Evolutionary conservation across 2,797 vertebrate species (phyloP), one percentile per base, ranked within the genome.

Genomic region (Varecia variegata): DNA sequence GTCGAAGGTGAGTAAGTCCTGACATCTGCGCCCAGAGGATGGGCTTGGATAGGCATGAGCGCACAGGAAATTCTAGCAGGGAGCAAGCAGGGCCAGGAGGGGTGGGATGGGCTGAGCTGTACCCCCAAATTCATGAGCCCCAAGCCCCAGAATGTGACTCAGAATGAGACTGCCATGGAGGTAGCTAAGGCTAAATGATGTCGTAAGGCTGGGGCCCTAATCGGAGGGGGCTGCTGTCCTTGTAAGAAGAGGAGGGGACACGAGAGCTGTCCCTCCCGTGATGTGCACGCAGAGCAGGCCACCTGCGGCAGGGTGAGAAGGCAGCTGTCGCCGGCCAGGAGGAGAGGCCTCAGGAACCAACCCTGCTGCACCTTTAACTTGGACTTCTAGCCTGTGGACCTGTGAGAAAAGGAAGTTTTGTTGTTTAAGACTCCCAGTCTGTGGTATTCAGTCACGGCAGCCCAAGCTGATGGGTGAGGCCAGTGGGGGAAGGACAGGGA

Each of bases 31-130:
- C 50, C 18, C 70, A 1, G 14, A 56, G 50, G 38, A 9, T 7
- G 47, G 32, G 11, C 21, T 6, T 14, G 15, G 35, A 7, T 8
- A 0, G 0, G 18, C 1, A 0, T 0, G 56, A 12, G 18, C 35
- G 6, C 8, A 0, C 1, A 18, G 7, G n/a, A 20, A 14, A 14
- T 13, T 52, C 45, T 0, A 9, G 54, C 35, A 13, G 14, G 23
- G 20, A 50, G 27, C 52, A 10, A 1, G 12, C 32, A 14, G 4
- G 6, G 30, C 12, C 58, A 8, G 71, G 17, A 38, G 23, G 6
- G 27, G 35, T 27, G 45, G 5, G 58, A 38, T 8, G 25, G 15
- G 38, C 58, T 65, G 35, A 17, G 27, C 14, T 43, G 35, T 7
- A 73, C 5, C 2, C 25, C 73, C 73, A n/a, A 7, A 5, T 18